phyloP scores from a whole-genome alignment of 2,113 vertebrate genomes.

The Nansenia antarctica region DNA sequence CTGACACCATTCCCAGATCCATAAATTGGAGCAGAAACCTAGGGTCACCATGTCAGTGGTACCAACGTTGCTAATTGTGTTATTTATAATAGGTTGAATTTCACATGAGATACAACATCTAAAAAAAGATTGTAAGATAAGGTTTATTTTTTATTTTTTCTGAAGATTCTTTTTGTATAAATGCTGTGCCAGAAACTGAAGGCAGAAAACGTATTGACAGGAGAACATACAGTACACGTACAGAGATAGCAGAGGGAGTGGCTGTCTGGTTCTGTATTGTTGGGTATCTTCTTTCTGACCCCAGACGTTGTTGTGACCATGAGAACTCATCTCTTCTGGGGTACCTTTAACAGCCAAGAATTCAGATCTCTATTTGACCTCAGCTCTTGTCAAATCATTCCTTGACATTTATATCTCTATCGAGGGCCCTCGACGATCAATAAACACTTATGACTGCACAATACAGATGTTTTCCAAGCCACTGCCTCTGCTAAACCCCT shows the following conservation, averaged over 20 bases:
- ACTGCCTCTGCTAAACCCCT: slow-evolving; percentile 15
- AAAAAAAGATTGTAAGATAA: no score
- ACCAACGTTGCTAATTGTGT: slow-evolving; percentile 1
- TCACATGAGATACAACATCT: not conserved
- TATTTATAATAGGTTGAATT: not conserved
- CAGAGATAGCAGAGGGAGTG: not conserved
- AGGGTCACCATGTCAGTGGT: not conserved
- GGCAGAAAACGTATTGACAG: not conserved
- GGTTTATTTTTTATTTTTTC: no score
- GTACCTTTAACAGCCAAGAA: not conserved
- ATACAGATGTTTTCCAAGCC: slow-evolving; percentile 22
- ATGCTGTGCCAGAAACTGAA: not conserved
- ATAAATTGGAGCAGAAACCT: slow-evolving; percentile 11
- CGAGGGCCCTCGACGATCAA: slow-evolving; percentile 35
- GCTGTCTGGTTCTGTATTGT: not conserved
- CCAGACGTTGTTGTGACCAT: not conserved
- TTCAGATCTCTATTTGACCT: slow-evolving; percentile 29
- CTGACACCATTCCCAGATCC: slow-evolving; percentile 6
- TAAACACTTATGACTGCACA: slow-evolving; percentile 45
- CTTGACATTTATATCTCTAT: slow-evolving; percentile 51
- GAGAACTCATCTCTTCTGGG: not conserved
- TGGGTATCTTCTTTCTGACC: no score
- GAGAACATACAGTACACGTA: not conserved
- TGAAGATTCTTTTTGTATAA: no score
- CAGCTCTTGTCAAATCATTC: slow-evolving; percentile 33